These are phyloP conservation scores for Phainopepla nitens DNA, from an alignment of 2,113 vertebrate genomes.

Conservation along the genomic window DNA sequence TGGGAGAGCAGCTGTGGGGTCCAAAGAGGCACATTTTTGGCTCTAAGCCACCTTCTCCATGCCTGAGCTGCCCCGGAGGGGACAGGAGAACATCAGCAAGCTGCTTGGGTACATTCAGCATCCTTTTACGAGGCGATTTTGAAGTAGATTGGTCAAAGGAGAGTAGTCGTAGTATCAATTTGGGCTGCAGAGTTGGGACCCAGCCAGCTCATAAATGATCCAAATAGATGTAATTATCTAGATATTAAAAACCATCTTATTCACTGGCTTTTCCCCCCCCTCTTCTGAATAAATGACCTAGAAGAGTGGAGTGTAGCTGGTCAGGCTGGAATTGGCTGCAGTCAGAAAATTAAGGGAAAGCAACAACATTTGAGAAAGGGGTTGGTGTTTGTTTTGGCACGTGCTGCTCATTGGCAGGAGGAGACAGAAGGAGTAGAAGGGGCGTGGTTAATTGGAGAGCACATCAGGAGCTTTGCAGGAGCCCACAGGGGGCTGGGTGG, in stretches of 20 bases:
- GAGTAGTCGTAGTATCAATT: not conserved
- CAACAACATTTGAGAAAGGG: not conserved
- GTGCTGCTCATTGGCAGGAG: not conserved
- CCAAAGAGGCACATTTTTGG: not conserved
- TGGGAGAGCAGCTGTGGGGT: not conserved
- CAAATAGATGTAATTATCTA: constrained; percentile 4
- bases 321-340: not conserved
- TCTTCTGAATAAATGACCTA: not conserved
- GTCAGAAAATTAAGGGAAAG: not conserved
- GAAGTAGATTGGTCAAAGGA: constrained; percentile 14
- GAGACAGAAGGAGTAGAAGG: not conserved
- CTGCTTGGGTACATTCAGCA: not conserved
- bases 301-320: not conserved
- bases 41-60: not conserved
- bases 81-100: not conserved
- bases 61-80: not conserved
- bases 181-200: not conserved
- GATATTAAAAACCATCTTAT: constrained; percentile 2
- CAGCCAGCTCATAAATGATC: constrained; percentile 19
- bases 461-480: not conserved
- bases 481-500: not conserved
- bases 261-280: not conserved
- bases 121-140: not conserved
- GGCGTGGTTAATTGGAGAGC: not conserved
- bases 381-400: not conserved